Evolutionary conservation across 2,797 vertebrate species (phyloP).

Genomic region (Pseudochirops cupreus): DNA sequence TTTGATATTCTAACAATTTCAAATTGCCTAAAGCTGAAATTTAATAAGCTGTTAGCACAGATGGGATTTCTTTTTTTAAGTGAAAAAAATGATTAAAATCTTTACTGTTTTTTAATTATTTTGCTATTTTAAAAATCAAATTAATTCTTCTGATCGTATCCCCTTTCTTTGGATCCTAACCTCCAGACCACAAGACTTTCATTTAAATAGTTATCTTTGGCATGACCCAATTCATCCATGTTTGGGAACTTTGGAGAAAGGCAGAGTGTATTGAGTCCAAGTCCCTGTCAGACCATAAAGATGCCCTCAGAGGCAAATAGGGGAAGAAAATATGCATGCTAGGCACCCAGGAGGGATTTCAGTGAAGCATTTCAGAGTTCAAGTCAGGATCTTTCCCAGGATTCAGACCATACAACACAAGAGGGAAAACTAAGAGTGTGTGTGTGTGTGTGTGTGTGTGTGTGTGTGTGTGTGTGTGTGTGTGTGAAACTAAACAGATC

Average conservation of each 20-base stretch:
- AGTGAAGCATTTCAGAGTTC: background rate
- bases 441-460: background rate
- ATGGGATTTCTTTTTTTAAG: constrained; percentile 28
- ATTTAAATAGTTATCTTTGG: constrained; percentile 27
- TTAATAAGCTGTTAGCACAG: constrained; percentile 37
- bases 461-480: background rate
- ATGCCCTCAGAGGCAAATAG: background rate
- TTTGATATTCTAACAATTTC: constrained; percentile 47
- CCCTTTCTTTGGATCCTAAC: constrained; percentile 29
- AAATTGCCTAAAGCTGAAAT: constrained; percentile 11
- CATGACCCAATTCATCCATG: background rate
- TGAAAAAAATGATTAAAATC: background rate
- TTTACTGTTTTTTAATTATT: constrained; percentile 35
- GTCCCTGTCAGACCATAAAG: background rate
- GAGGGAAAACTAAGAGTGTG: background rate
- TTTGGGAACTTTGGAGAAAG: background rate
- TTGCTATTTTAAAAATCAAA: constrained; percentile 11
- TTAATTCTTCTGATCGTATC: background rate
- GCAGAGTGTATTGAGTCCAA: background rate
- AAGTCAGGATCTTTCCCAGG: background rate
- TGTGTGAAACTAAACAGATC: background rate
- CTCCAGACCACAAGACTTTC: constrained; percentile 46
- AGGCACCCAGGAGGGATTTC: background rate
- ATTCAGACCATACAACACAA: background rate
- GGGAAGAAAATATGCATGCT: background rate